Percentiles rank a stretch among this genome's conserved stretches.
phyloP scores from a whole-genome alignment of 1,140 invertebrate species.

The Polypedilum vanderplanki region DNA sequence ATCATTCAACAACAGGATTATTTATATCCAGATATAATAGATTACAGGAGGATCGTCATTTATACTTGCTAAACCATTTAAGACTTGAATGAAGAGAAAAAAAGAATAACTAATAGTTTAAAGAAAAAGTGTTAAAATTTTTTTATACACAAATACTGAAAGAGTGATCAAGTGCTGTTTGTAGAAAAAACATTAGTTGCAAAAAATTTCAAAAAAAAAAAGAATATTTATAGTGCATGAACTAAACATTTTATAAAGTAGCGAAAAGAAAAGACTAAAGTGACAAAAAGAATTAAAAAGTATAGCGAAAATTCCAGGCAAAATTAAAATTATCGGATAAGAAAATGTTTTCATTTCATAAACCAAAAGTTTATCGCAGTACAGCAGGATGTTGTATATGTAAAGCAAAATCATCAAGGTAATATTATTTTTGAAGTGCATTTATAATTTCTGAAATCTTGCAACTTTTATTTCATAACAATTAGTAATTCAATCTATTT shows the following conservation, averaged over 20 bases:
- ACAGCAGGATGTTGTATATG: constrained; percentile 81
- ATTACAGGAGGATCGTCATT: constrained; percentile 10
- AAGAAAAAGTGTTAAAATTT: neutral
- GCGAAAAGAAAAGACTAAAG: neutral
- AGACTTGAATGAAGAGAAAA: neutral
- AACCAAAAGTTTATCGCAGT: constrained; percentile 81
- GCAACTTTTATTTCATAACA: too few species aligned
- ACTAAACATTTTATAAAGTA: neutral
- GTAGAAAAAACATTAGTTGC: neutral
- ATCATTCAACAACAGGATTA: constrained; percentile 10
- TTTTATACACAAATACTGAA: neutral
- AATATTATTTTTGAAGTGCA: constrained; percentile 31
- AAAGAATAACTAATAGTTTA: neutral
- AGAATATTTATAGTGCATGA: neutral
- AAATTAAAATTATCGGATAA: neutral
- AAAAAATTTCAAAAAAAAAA: neutral
- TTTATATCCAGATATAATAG: neutral
- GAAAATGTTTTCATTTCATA: constrained; percentile 83
- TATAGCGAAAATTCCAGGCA: neutral
- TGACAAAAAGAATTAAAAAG: neutral
- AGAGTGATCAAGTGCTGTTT: constrained; percentile 6
- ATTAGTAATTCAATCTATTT: too few species aligned
- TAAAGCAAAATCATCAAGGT: constrained; percentile 78
- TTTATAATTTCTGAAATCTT: too few species aligned
- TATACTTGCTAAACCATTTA: neutral